Percentiles rank a stretch among this genome's conserved stretches.
These are phyloP conservation scores for Nothoprocta perdicaria DNA, from an alignment of 2,113 vertebrate species.

Conservation along the genomic window DNA sequence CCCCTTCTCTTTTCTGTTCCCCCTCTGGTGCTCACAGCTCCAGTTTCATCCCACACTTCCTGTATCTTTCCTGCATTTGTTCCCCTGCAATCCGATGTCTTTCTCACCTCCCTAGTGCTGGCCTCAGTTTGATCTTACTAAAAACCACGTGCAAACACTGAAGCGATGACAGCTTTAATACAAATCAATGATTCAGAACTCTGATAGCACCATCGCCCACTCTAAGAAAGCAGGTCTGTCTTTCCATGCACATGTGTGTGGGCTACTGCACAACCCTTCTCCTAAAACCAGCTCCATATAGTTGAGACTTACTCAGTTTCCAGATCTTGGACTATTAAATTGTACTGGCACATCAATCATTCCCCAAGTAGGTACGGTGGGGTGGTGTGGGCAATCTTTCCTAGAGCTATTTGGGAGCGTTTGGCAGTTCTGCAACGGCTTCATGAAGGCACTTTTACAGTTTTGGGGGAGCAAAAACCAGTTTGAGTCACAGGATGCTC, in stretches of 20 bases:
- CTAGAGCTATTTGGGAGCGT: neutral
- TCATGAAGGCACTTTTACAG: neutral
- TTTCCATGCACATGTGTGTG: neutral
- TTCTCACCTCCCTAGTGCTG: neutral
- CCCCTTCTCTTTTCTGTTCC: neutral
- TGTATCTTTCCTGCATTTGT: constrained; percentile 24
- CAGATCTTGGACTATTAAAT: neutral
- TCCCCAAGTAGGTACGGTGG: fast-evolving
- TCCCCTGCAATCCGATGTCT: constrained; percentile 3
- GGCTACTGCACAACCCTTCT: neutral
- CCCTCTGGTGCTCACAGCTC: neutral
- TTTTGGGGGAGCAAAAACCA: neutral
- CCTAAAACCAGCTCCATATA: neutral
- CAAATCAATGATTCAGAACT: neutral
- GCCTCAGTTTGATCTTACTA: neutral
- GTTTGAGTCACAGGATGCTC: neutral
- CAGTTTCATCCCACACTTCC: constrained; percentile 28
- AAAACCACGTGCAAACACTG: constrained; percentile 23
- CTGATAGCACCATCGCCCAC: neutral
- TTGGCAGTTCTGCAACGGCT: neutral
- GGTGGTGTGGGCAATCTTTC: neutral
- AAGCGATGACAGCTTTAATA: constrained; percentile 38
- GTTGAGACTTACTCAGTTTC: neutral
- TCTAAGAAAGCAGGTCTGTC: neutral
- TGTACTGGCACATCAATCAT: neutral